A percentile compares a stretch with the other conserved stretches of the same genome.
Evolutionary conservation across 2,888 invertebrate species (phyloP).

Genomic region (Scaptomyza polygonia): DNA sequence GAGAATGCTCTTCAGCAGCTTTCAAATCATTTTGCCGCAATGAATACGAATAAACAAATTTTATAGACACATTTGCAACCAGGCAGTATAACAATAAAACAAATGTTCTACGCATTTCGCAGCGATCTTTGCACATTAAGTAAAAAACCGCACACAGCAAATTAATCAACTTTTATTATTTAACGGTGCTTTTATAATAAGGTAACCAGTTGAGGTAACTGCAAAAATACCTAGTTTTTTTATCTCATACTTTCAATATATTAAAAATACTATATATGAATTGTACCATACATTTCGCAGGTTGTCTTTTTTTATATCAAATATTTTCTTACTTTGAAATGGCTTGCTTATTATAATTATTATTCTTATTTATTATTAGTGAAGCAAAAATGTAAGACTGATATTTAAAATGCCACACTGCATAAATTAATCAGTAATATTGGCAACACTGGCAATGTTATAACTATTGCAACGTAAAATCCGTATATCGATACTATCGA

Average conservation of each 20-base stretch:
- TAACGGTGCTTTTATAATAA: slow-evolving; percentile 42
- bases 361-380: no score
- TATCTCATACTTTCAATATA: not conserved
- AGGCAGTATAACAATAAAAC: slow-evolving; percentile 31
- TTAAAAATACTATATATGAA: not conserved
- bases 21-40: slow-evolving; percentile 54
- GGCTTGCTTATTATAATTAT: no score
- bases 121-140: not conserved
- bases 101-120: slow-evolving; percentile 25
- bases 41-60: slow-evolving; percentile 39
- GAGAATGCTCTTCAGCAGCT: slow-evolving; percentile 2
- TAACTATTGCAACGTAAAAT: slow-evolving; percentile 1
- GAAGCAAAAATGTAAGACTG: not conserved
- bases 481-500: slow-evolving; percentile 37
- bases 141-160: not conserved
- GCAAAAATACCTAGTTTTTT: not conserved
- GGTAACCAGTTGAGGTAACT: slow-evolving; percentile 31
- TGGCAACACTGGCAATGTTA: not conserved
- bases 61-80: slow-evolving; percentile 20
- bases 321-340: no score
- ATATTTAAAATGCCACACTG: not conserved
- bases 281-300: not conserved
- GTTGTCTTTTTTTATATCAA: not conserved
- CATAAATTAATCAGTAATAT: not conserved
- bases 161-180: not conserved